Base-by-base conservation (phyloP, 2,888 invertebrate genomes). In the Idaea straminata region DNA sequence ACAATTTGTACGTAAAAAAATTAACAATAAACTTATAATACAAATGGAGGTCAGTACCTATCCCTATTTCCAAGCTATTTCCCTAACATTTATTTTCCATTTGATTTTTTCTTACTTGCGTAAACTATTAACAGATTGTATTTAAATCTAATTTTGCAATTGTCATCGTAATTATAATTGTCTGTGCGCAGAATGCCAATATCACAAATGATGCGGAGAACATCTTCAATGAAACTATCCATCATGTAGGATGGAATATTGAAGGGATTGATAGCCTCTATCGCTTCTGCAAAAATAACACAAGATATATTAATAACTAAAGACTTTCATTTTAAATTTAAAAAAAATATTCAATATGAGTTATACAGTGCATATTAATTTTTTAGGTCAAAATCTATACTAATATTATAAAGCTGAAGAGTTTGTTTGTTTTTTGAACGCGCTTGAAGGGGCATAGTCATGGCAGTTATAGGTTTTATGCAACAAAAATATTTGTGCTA, bases 191-290 rank as follows among this genome's bases (percentile, higher is more conserved):
- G 60, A 65, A 90, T 87, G 68, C 89, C 93, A 78, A 91, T 83
- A 61, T 89, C 87, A 2, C 87, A 79, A 10, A 94, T 83, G 72
- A 94, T 93, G 1, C 86, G 83, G 5, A 95, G 77, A 66, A 95
- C 94, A 74, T 96, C 96, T 25, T 93, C 87, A n/a, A 95, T 85
- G 79, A 95, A 96, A 6, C 94, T 93, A 4, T 94, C 93, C 59
- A 94, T 94, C 25, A 94, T 78, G 0, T 93, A 82, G 0, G 86
- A 79, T 0, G 96, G 95, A 62, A 96, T 94, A 65, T 95, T 79
- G 78, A 96, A 96, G 0, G 96, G 96, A 79, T 95, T 96, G 4
- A 96, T 94, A 0, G 96, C 96, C 68, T 92, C 88, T 0, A 95
- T 91, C 60, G 96, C 95, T 77, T 94, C 96, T 95, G 85, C 35